phyloP scores from a whole-genome alignment of 2,113 vertebrate genomes.

The Cercopithecus mona region DNA sequence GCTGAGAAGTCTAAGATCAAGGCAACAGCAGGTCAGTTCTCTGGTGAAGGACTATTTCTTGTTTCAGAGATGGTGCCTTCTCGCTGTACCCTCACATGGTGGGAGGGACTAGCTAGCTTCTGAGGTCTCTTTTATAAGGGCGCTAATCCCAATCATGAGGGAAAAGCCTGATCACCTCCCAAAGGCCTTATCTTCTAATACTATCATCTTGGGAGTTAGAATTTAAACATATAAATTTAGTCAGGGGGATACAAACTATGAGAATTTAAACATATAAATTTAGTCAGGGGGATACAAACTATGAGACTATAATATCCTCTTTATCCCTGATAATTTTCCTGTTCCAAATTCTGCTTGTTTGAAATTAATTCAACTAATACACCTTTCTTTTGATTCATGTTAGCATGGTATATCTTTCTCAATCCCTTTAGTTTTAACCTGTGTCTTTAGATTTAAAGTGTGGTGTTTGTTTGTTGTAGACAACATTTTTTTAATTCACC shows the following conservation, averaged over 20 bases:
- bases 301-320: not conserved
- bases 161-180: not conserved
- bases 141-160: not conserved
- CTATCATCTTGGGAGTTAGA: not conserved
- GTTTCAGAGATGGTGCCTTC: not conserved
- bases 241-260: not conserved
- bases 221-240: not conserved
- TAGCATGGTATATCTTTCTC: not conserved
- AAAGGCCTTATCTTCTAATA: not conserved
- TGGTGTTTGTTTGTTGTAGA: not conserved
- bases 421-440: not conserved
- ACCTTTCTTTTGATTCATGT: not conserved
- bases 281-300: not conserved
- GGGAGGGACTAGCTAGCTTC: not conserved
- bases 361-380: not conserved
- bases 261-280: not conserved
- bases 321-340: not conserved
- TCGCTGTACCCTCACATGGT: not conserved
- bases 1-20: not conserved
- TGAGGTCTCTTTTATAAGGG: not conserved
- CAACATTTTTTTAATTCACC: not conserved
- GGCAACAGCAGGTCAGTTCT: not conserved
- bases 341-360: not conserved
- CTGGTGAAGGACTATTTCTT: not conserved
- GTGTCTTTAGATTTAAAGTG: not conserved